These are phyloP conservation scores for Tenthredo notha DNA, from an alignment of 2,888 invertebrate species.

Conservation along the genomic window DNA sequence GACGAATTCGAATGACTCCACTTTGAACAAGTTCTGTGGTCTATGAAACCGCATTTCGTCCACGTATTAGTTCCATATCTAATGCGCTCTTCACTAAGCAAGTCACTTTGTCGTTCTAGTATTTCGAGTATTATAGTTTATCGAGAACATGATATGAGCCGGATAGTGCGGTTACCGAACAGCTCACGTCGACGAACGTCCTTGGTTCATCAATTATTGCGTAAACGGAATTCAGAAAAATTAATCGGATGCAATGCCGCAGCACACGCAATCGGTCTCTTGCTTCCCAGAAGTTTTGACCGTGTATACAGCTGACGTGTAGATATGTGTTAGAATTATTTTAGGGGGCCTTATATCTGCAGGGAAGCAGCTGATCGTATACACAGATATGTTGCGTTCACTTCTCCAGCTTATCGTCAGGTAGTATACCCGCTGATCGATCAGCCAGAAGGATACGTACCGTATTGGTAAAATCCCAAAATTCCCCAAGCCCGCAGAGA, in stretches of 20 bases:
- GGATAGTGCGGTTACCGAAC: conserved; percentile 40
- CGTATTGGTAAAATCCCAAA: conserved; percentile 37
- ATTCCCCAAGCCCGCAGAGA: conserved; percentile 4
- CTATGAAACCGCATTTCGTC: conserved; percentile 24
- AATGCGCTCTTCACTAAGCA: not conserved
- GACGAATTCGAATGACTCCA: conserved; percentile 7
- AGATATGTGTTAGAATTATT: not conserved
- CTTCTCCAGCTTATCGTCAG: not conserved
- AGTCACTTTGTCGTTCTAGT: conserved; percentile 9
- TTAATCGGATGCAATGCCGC: conserved; percentile 44
- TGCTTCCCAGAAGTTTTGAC: conserved; percentile 8
- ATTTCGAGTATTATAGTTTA: conserved; percentile 8
- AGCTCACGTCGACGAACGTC: conserved; percentile 40
- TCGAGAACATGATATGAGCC: conserved; percentile 25
- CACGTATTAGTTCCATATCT: not conserved
- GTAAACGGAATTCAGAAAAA: conserved; percentile 46
- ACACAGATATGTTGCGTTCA: not conserved
- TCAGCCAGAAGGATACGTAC: not conserved
- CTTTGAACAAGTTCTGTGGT: not conserved
- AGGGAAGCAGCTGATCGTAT: not conserved
- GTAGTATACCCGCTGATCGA: not conserved
- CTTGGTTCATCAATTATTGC: conserved; percentile 50
- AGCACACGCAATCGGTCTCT: conserved; percentile 31
- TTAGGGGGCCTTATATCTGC: not conserved
- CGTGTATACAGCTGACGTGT: not conserved